These are phyloP conservation scores for Rhimphoctona megacephalus DNA, from an alignment of 2,888 invertebrate genomes.

Conservation along the genomic window DNA sequence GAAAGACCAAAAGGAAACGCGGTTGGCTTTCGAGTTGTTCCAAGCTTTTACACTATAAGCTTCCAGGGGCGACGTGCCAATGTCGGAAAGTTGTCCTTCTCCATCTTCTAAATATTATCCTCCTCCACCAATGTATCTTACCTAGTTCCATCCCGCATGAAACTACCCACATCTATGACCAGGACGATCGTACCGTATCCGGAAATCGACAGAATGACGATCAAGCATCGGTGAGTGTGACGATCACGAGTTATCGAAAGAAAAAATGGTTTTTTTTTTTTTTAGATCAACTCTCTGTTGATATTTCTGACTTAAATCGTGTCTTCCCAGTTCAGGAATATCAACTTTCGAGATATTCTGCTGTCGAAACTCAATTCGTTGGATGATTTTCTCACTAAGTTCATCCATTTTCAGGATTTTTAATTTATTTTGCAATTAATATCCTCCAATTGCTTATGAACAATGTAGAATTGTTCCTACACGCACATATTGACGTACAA, in stretches of 20 bases:
- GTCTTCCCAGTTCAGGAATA: not conserved
- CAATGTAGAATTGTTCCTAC: not conserved
- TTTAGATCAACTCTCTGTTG: not conserved
- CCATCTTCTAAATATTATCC: slow-evolving; percentile 11
- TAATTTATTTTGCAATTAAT: too few species aligned
- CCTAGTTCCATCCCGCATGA: not conserved
- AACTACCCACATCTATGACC: slow-evolving; percentile 1
- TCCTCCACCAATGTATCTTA: slow-evolving; percentile 36
- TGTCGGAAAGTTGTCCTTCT: slow-evolving; percentile 37
- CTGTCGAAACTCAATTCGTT: not conserved
- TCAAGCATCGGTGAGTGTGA: not conserved
- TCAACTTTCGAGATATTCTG: not conserved
- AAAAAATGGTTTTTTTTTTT: not conserved
- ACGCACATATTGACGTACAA: not conserved
- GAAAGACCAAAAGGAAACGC: not conserved
- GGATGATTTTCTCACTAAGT: not conserved
- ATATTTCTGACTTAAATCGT: not conserved
- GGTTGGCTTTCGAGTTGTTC: slow-evolving; percentile 57
- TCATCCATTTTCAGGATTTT: too few species aligned
- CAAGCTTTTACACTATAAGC: slow-evolving; percentile 60
- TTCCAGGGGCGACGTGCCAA: slow-evolving; percentile 57
- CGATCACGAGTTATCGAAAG: not conserved
- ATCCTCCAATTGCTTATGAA: too few species aligned
- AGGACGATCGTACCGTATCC: not conserved
- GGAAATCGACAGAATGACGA: not conserved